These are phyloP conservation scores for Oryzias dopingdopingensis DNA, from an alignment of 2,797 vertebrate species.

Conservation along the genomic window DNA sequence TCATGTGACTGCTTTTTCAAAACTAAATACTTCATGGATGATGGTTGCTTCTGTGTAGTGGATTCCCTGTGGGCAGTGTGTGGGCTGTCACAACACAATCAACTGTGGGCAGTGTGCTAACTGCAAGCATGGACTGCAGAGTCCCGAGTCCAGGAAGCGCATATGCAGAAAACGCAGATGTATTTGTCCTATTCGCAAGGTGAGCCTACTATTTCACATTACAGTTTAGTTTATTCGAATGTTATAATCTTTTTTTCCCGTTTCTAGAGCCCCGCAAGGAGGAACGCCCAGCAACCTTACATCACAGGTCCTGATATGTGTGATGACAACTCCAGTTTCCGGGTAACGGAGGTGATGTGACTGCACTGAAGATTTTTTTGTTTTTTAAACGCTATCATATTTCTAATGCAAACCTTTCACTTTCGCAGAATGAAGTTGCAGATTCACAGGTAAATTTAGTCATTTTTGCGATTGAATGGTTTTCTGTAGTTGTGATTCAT, in stretches of 20 bases:
- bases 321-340: constrained; percentile 54
- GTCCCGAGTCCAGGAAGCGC: constrained; percentile 61
- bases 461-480: neutral
- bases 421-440: constrained; percentile 62
- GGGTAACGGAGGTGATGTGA: constrained; percentile 29
- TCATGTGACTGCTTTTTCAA: neutral
- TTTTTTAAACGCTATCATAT: neutral
- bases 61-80: constrained; percentile 86
- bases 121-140: constrained; percentile 73
- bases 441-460: constrained; percentile 63
- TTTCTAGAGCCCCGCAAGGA: constrained; percentile 37
- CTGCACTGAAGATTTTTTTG: neutral
- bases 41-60: constrained; percentile 65
- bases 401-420: constrained; percentile 6
- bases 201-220: constrained; percentile 12
- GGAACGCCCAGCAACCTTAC: constrained; percentile 29
- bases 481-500: neutral
- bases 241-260: neutral
- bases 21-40: neutral
- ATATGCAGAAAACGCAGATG: constrained; percentile 76
- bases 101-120: constrained; percentile 87
- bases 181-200: constrained; percentile 76
- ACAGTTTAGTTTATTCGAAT: neutral
- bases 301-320: constrained; percentile 39
- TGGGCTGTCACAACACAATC: constrained; percentile 79